A percentile compares a stretch with the other conserved stretches of the same genome.
Evolutionary conservation across 1,140 invertebrate species (phyloP).

Genomic region (Platorchestia sp.): DNA sequence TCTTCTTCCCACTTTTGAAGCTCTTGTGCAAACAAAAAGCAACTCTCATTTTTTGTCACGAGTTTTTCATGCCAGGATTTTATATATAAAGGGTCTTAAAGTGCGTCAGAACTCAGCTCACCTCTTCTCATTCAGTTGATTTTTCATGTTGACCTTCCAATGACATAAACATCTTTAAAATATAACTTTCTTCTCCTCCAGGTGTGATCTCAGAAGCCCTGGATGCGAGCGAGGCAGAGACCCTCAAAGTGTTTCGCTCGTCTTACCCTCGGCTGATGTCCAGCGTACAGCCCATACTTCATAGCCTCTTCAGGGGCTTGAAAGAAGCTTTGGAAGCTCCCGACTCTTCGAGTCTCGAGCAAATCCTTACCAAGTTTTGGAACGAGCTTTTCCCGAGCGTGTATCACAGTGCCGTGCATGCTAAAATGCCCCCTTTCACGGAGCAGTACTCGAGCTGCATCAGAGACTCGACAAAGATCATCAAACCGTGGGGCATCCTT

Average conservation of each 20-base stretch:
- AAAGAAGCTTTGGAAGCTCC: conserved; percentile 67
- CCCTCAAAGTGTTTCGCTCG: conserved; percentile 80
- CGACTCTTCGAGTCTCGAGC: conserved; percentile 71
- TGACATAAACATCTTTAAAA: background rate
- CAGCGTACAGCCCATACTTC: conserved; percentile 57
- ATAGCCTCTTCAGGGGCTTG: conserved; percentile 68
- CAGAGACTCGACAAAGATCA: conserved; percentile 79
- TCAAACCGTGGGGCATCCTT: conserved; percentile 86
- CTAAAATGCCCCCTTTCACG: conserved; percentile 73
- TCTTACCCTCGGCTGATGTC: conserved; percentile 60
- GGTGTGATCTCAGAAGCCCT: conserved; percentile 80
- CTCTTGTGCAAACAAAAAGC: no score
- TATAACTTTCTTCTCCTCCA: conserved; percentile 77
- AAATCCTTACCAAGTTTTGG: conserved; percentile 84
- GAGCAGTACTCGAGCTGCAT: conserved; percentile 83
- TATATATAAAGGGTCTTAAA: background rate
- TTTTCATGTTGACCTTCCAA: background rate
- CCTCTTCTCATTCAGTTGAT: background rate
- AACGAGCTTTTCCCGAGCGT: conserved; percentile 85
- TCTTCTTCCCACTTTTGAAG: no score
- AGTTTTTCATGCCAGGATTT: background rate
- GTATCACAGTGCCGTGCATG: conserved; percentile 75
- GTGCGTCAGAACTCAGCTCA: background rate
- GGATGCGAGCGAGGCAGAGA: conserved; percentile 77
- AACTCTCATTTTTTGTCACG: background rate